Evolutionary conservation across 2,888 invertebrate species (phyloP), one percentile per base, ranked within the genome.

Genomic region (Ophion ventricosus): DNA sequence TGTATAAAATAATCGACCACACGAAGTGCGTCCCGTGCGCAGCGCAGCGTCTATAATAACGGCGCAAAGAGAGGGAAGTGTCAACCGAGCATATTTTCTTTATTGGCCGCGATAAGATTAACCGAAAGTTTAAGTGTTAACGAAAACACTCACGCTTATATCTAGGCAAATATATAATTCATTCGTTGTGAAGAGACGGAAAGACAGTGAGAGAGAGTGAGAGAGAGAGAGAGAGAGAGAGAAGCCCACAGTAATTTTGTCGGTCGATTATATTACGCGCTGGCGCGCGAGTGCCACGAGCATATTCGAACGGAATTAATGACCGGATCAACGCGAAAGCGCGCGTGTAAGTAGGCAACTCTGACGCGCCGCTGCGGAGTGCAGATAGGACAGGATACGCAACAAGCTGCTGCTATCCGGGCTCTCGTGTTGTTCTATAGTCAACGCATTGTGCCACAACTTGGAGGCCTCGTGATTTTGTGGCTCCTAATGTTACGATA

Each of bases 51-150:
- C 56, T 67, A 59, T 77, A 76, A 67, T 78, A 77, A 73, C 75
- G 63, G 61, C 43, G 64, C 80, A n/a, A 61, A 61, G 63, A 67
- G 73, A 40, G 80, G 72, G 54, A 63, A 70, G 75, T 66, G 82
- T 83, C 84, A 57, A 64, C 56, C 29, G 76, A 67, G 70, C 40
- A 76, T 76, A 80, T 85, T 85, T 86, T 80, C 80, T 88, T 85
- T 85, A 84, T 87, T 83, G 79, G 20, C 56, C 35, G 64, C 66
- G 88, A 87, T 86, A 87, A 88, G 88, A 88, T 88, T 88, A 86
- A 82, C 76, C 54, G 43, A 82, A 86, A 69, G 87, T 87, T 85
- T 83, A 82, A 86, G 85, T 70, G 87, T 82, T 59, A 74, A 66
- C 49, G 56, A 66, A 72, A 64, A 76, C 7, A 75, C 57, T 57